Evolutionary conservation across 2,113 vertebrate genomes (phyloP).

Genomic region (Ciconia maguari): DNA sequence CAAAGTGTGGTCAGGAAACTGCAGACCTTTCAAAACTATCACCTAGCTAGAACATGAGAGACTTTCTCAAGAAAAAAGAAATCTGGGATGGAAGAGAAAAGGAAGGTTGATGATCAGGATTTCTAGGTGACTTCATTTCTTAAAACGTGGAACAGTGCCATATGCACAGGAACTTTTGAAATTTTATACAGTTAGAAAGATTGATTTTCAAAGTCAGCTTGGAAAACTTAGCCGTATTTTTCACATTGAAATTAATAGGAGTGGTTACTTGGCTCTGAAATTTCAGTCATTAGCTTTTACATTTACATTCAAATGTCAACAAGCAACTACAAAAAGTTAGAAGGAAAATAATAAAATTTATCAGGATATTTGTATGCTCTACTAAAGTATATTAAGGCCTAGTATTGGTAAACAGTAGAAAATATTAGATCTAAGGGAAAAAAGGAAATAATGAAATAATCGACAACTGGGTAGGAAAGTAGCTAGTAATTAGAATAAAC

Average conservation of each 20-base stretch:
- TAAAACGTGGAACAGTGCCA: neutral
- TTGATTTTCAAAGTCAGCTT: neutral
- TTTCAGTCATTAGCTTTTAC: neutral
- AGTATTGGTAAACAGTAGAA: neutral
- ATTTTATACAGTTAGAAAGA: neutral
- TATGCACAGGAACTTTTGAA: neutral
- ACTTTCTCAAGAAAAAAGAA: neutral
- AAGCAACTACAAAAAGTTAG: neutral
- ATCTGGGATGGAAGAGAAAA: neutral
- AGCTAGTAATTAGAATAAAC: neutral
- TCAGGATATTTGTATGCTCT: neutral
- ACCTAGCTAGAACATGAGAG: neutral
- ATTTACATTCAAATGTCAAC: neutral
- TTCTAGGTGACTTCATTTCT: neutral
- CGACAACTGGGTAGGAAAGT: neutral
- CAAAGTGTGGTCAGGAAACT: neutral
- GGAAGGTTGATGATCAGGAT: neutral
- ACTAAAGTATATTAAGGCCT: neutral
- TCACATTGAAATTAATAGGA: neutral
- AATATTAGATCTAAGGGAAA: neutral
- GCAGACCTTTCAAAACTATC: neutral
- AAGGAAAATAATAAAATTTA: neutral
- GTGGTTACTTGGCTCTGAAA: neutral
- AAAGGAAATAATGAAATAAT: neutral
- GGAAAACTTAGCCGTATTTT: neutral